phyloP scores from a whole-genome alignment of 2,888 invertebrate species.

The Hyalella azteca region DNA sequence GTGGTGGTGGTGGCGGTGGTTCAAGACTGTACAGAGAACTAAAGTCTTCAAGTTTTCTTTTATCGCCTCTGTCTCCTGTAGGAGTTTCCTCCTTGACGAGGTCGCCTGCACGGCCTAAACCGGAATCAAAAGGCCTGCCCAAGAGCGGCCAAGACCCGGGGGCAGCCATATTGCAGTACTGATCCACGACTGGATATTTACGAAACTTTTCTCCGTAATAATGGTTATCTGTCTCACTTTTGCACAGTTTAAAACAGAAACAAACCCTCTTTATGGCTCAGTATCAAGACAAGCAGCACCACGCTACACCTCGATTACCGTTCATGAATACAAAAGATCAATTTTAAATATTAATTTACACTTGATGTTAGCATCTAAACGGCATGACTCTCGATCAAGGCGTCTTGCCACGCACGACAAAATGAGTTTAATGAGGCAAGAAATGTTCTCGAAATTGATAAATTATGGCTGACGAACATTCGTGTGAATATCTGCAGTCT shows the following conservation, averaged over 20 bases:
- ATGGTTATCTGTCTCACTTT: slow-evolving; percentile 7
- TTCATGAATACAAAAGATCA: too few species aligned
- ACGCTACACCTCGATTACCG: too few species aligned
- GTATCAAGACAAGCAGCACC: too few species aligned
- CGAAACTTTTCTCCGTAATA: not conserved
- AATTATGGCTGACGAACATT: too few species aligned
- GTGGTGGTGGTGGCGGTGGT: slow-evolving; percentile 59
- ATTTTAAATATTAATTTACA: too few species aligned
- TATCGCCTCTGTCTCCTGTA: slow-evolving; percentile 62
- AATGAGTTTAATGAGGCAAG: too few species aligned
- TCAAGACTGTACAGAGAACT: slow-evolving; percentile 79
- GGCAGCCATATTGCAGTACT: slow-evolving; percentile 25
- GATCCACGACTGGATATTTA: slow-evolving; percentile 8
- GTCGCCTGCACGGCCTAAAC: slow-evolving; percentile 53
- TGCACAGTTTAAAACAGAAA: slow-evolving; percentile 26
- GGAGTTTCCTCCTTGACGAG: slow-evolving; percentile 57
- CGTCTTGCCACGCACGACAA: too few species aligned
- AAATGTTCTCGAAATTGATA: too few species aligned
- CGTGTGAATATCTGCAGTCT: too few species aligned
- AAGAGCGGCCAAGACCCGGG: slow-evolving; percentile 52
- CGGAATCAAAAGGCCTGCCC: slow-evolving; percentile 55
- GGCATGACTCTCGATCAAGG: too few species aligned
- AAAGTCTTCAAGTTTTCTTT: slow-evolving; percentile 78
- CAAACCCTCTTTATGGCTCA: too few species aligned
- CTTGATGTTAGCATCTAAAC: too few species aligned